These are phyloP conservation scores for Litocranius walleri DNA, from an alignment of 2,113 vertebrate genomes.

Conservation along the genomic window DNA sequence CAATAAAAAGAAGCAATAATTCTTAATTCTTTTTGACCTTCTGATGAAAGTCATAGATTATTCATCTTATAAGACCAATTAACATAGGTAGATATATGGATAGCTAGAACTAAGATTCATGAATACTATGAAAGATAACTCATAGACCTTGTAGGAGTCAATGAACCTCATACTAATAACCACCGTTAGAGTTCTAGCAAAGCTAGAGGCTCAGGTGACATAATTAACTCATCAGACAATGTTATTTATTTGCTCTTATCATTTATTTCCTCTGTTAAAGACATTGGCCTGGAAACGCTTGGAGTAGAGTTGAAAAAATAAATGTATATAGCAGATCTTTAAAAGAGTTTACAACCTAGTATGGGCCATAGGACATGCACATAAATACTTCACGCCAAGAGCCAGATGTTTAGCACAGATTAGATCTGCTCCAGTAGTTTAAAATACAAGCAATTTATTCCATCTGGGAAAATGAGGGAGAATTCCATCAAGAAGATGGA, in stretches of 20 bases:
- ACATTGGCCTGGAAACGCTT: neutral
- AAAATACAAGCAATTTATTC: neutral
- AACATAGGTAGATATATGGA: neutral
- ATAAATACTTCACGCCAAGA: neutral
- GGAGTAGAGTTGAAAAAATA: neutral
- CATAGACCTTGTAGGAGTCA: neutral
- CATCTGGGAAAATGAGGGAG: neutral
- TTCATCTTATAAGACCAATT: neutral
- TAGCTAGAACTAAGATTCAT: neutral
- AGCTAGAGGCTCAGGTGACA: neutral
- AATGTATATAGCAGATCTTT: neutral
- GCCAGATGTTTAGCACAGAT: neutral
- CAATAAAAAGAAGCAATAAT: neutral
- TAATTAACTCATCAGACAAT: neutral
- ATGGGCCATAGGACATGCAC: neutral
- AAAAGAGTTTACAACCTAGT: neutral
- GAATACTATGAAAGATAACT: neutral
- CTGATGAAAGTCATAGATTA: neutral
- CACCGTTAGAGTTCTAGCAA: neutral
- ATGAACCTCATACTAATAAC: neutral
- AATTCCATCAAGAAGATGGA: neutral
- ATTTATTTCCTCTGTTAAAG: neutral
- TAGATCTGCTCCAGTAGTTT: neutral
- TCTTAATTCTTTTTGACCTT: neutral
- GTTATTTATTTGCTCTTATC: neutral